phyloP scores from a whole-genome alignment of 2,113 vertebrate genomes.

The Hippopotamus amphibius region DNA sequence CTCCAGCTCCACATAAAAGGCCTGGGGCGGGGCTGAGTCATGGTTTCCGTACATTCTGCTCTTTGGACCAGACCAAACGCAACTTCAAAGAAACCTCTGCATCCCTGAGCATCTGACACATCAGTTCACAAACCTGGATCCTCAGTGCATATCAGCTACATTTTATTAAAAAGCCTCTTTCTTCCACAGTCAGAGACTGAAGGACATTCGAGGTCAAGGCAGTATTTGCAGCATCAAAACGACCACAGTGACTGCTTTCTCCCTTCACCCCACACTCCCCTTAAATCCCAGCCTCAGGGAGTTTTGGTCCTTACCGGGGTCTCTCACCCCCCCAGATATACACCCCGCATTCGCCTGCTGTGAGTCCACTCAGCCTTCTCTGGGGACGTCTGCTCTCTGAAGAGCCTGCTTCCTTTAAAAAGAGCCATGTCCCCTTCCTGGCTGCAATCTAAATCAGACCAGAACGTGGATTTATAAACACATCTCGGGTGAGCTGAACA shows the following conservation, averaged over 20 bases:
- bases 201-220: background rate
- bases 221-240: background rate
- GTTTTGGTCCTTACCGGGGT: background rate
- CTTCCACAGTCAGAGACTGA: constrained; percentile 3
- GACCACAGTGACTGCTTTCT: background rate
- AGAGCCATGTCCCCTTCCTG: background rate
- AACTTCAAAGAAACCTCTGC: background rate
- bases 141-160: background rate
- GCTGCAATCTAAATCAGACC: constrained; percentile 7
- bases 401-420: constrained; percentile 27
- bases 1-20: background rate
- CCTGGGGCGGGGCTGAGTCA: background rate
- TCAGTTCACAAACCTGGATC: background rate
- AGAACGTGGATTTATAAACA: constrained; percentile 66
- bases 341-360: accelerated
- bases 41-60: background rate
- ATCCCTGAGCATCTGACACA: background rate
- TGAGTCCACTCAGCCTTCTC: background rate
- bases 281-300: background rate
- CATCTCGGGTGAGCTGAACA: constrained; percentile 7
- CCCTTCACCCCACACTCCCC: accelerated
- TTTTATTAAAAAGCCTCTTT: constrained; percentile 43
- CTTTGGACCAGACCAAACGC: background rate
- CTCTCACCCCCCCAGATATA: background rate
- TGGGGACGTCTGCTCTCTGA: background rate